Evolutionary conservation across 2,888 invertebrate genomes (phyloP), one percentile per base, ranked within the genome.

Genomic region (Phortica magna): DNA sequence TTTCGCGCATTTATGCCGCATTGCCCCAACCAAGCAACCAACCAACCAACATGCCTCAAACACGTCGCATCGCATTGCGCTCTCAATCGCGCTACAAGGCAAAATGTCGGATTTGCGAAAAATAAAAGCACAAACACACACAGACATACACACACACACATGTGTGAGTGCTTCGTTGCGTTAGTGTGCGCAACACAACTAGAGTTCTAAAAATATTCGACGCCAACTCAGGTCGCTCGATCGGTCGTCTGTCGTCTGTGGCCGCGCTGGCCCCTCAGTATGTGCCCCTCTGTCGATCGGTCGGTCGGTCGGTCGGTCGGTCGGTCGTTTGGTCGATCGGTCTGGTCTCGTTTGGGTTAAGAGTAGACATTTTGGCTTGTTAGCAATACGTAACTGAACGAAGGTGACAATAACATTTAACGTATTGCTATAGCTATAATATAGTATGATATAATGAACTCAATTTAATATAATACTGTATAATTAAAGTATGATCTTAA

Each of bases 131-230:
- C 43, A 75, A 41, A 61, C 65, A 64, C 48, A 68, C 31, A 48
- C 22, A 53, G 1, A 53, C 31, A 65, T 53, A 48, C 22, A 65
- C 53, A 65, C 19, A 42, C 12, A 22, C 65, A 19, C 39, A 65
- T 65, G 65, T n/a, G n/a, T n/a, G n/a, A n/a, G n/a, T n/a, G n/a
- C n/a, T n/a, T n/a, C n/a, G n/a, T n/a, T n/a, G n/a, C n/a, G n/a
- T n/a, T n/a, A 22, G 65, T 31, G 41, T 31, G 31, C 31, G 53
- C 48, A 70, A 74, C 48, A 64, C 31, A 42, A 59, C 43, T 17
- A 48, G 39, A 81, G 84, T 87, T 86, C 85, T 86, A 86, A 88
- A 86, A 86, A 86, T 86, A 86, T 86, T 86, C 64, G 76, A 78
- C 80, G 80, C 82, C 81, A 81, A 80, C 82, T 80, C 81, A 86